Base-by-base conservation (phyloP, 1,140 invertebrate genomes). In the Zaprionus nigranus region DNA sequence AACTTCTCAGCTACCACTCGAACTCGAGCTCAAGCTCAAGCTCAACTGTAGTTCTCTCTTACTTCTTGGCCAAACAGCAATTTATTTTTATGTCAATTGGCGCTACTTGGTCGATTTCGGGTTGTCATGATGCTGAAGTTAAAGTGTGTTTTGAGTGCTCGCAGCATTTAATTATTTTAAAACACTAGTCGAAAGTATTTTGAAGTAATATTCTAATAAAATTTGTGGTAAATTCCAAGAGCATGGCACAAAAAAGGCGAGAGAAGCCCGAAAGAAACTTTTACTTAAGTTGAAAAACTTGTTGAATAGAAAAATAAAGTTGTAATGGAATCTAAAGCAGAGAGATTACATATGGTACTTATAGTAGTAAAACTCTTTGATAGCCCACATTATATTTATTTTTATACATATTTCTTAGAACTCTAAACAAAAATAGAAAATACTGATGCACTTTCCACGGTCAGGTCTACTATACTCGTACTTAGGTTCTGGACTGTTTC, bases 1-100 rank as follows among this genome's bases (percentile, higher is more conserved):
- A 71, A 72, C 75, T 67, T 74, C 82, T 67, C 78, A 64, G 66
- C n/a, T 28, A 22, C 49, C 46, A 60, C 30, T 68, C 64, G 43
- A 79, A 17, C 26, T 30, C 28, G 6, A 30, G 6, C 28, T n/a
- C 11, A 20, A 53, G 30, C 24, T 49, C 17, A 51, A 36, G 30
- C 43, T 62, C 38, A 20, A 40, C 38, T 61, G 12, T 26, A 34
- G 26, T 49, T 7, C 53, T 56, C 24, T 26, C 26, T 13, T 13
- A 6, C 38, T 38, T 15, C 13, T 36, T 12, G 61, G 65, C 43
- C 56, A 59, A 38, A 40, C 59, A 63, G 40, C 43, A 22, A 36
- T 51, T 67, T 59, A 49, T 73, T 66, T 60, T 66, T 17, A 53
- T 60, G 20, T 66, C 70, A 66, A 72, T 66, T 72, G 54, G 30